Conservation (phyloP, 2,888 invertebrate genomes). For the Hemicrepidius hirtus region DNA sequence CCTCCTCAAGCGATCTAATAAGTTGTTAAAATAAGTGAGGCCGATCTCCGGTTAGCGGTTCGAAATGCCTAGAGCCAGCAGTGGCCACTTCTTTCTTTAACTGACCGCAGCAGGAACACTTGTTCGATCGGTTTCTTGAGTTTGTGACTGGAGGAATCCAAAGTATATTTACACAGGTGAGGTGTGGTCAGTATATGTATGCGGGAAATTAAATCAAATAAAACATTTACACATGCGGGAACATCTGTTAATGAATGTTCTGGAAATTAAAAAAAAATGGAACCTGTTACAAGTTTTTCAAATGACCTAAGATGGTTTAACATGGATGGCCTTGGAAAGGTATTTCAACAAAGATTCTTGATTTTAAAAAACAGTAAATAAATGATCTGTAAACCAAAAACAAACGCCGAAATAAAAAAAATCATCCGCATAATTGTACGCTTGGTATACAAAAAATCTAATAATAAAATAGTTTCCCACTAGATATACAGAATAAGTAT, state of each 20-base stretch:
- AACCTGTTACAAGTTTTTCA: too few species aligned
- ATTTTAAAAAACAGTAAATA: too few species aligned
- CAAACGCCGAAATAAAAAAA: too few species aligned
- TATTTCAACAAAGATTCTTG: too few species aligned
- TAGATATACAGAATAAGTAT: too few species aligned
- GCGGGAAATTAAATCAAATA: slow-evolving; percentile 26
- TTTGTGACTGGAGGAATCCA: slow-evolving; percentile 11
- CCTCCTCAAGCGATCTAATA: slow-evolving; percentile 11
- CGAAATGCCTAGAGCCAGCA: slow-evolving; percentile 11
- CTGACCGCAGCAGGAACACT: slow-evolving; percentile 15
- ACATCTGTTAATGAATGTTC: slow-evolving; percentile 19
- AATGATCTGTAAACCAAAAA: too few species aligned
- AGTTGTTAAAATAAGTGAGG: slow-evolving; percentile 24
- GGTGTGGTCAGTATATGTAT: slow-evolving; percentile 23
- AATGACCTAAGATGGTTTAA: too few species aligned
- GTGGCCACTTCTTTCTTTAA: slow-evolving; percentile 26
- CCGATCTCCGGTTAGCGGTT: slow-evolving; percentile 31
- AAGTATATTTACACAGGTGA: slow-evolving; percentile 25
- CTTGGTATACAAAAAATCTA: too few species aligned
- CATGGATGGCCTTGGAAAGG: too few species aligned
- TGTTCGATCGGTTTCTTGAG: slow-evolving; percentile 2
- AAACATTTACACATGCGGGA: neutral
- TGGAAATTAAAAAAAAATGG: neutral
- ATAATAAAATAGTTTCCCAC: too few species aligned
- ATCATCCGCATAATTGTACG: too few species aligned